These are phyloP conservation scores for Drosophila nigritarsus DNA, from an alignment of 2,888 invertebrate species.

Conservation along the genomic window DNA sequence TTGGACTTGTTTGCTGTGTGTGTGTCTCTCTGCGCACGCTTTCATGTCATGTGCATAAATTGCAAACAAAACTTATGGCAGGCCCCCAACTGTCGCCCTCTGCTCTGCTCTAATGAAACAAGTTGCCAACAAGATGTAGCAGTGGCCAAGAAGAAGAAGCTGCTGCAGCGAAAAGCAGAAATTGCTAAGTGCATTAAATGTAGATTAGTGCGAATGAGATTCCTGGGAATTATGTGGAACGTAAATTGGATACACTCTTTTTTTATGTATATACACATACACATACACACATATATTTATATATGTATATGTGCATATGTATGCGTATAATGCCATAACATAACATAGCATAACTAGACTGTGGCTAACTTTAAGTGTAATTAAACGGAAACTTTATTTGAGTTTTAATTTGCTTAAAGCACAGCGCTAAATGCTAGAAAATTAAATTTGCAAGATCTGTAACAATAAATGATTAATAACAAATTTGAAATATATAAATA, in stretches of 20 bases:
- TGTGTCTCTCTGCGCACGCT: slow-evolving; percentile 60
- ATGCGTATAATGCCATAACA: slow-evolving; percentile 1
- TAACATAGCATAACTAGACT: slow-evolving; percentile 11
- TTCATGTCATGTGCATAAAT: slow-evolving; percentile 77
- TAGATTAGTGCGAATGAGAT: slow-evolving; percentile 53
- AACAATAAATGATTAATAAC: not conserved
- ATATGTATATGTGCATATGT: not conserved
- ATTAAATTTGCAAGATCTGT: not conserved
- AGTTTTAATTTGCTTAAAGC: slow-evolving; percentile 31
- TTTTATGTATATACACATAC: not conserved
- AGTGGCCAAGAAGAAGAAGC: slow-evolving; percentile 2
- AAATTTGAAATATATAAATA: not conserved
- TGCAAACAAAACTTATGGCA: slow-evolving; percentile 56
- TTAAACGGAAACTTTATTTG: slow-evolving; percentile 21
- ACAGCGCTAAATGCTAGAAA: not conserved
- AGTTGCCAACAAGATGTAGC: slow-evolving; percentile 33
- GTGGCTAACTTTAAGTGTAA: slow-evolving; percentile 19
- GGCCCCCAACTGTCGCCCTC: not conserved
- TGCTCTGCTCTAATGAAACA: slow-evolving; percentile 10
- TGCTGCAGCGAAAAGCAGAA: slow-evolving; percentile 15
- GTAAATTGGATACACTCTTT: slow-evolving; percentile 16
- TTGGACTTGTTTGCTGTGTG: slow-evolving; percentile 12
- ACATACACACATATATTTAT: not conserved
- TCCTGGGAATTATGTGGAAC: slow-evolving; percentile 25
- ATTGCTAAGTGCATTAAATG: slow-evolving; percentile 67